These are phyloP conservation scores for Steatornis caripensis DNA, from an alignment of 2,113 vertebrate genomes.

Conservation along the genomic window DNA sequence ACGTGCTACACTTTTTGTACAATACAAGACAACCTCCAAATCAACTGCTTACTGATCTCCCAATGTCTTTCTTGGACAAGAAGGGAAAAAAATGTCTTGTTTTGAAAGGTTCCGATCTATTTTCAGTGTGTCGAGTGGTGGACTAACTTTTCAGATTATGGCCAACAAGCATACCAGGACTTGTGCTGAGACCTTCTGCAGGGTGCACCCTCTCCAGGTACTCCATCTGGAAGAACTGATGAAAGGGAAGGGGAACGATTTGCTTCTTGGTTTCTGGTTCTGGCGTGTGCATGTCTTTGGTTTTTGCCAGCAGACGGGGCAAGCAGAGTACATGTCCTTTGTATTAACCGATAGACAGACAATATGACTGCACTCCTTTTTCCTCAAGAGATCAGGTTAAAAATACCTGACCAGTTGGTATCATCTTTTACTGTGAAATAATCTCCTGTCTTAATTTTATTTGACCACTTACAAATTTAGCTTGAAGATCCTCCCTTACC, in stretches of 20 bases:
- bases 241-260: neutral
- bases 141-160: neutral
- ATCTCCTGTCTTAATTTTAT: neutral
- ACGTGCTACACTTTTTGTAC: neutral
- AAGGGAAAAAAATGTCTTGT: neutral
- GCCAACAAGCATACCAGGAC: neutral
- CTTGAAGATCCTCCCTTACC: neutral
- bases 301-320: neutral
- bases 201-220: neutral
- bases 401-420: neutral
- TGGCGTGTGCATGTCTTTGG: neutral
- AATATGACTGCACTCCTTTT: neutral
- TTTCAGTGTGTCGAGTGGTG: neutral
- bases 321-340: neutral
- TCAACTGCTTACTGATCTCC: neutral
- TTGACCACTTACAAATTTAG: neutral
- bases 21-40: neutral
- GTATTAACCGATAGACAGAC: fast-evolving
- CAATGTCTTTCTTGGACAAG: neutral
- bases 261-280: neutral
- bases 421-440: neutral
- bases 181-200: neutral
- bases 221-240: neutral
- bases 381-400: neutral
- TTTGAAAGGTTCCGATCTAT: neutral